Percentiles rank a stretch among this genome's conserved stretches.
phyloP scores from a whole-genome alignment of 2,888 invertebrate species.

The Oeneis ivallda region DNA sequence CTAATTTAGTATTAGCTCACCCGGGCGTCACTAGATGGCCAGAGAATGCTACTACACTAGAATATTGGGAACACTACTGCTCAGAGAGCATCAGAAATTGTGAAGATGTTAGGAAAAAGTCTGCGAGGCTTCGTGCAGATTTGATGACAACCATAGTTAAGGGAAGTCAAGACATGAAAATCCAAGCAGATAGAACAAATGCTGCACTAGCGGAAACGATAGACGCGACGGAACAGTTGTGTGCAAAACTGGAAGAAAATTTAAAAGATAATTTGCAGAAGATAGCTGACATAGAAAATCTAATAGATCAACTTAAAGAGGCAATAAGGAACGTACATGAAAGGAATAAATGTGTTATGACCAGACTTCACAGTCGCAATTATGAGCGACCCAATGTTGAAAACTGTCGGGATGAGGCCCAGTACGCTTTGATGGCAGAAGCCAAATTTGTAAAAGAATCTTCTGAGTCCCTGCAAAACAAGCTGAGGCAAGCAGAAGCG shows the following conservation, averaged over 20 bases:
- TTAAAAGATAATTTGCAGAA: slow-evolving; percentile 87
- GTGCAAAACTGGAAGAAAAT: slow-evolving; percentile 85
- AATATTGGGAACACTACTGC: slow-evolving; percentile 92
- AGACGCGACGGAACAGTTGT: slow-evolving; percentile 86
- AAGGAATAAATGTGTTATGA: slow-evolving; percentile 91
- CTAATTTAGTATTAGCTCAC: slow-evolving; percentile 86
- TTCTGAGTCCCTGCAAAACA: slow-evolving; percentile 75
- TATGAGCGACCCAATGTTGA: slow-evolving; percentile 88
- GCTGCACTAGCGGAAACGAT: slow-evolving; percentile 86
- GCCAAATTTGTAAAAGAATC: slow-evolving; percentile 82
- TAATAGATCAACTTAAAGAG: slow-evolving; percentile 86
- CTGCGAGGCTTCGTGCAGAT: slow-evolving; percentile 84
- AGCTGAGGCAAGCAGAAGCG: slow-evolving; percentile 84
- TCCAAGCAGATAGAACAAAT: slow-evolving; percentile 92
- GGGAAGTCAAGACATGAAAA: slow-evolving; percentile 89
- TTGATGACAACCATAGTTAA: slow-evolving; percentile 88
- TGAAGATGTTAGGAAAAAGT: slow-evolving; percentile 88
- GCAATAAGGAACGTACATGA: slow-evolving; percentile 87
- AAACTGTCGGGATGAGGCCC: slow-evolving; percentile 91
- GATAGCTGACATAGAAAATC: slow-evolving; percentile 88
- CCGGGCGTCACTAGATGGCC: slow-evolving; percentile 91
- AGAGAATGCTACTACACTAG: slow-evolving; percentile 84
- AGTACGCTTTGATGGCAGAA: slow-evolving; percentile 88
- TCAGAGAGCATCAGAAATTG: slow-evolving; percentile 88
- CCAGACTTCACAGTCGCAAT: slow-evolving; percentile 88